Evolutionary conservation across 2,797 vertebrate species (phyloP).

Genomic region (Meda fulgida): DNA sequence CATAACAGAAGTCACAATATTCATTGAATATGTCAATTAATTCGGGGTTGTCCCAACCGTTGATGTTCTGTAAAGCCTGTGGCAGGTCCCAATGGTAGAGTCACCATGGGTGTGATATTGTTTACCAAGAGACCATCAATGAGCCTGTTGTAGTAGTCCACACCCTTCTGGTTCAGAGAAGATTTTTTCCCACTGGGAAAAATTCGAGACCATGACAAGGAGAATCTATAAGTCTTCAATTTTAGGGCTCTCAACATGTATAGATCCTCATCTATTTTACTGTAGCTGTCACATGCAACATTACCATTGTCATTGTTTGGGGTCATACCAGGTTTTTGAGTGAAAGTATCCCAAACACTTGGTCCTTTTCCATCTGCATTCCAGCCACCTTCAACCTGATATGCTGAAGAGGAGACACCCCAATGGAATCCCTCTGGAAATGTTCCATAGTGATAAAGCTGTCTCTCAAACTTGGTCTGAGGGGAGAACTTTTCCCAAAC

Average conservation of each 20-base stretch:
- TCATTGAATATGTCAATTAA: slow-evolving; percentile 85
- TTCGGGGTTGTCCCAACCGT: slow-evolving; percentile 83
- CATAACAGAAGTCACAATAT: slow-evolving; percentile 91
- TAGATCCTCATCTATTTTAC: slow-evolving; percentile 86
- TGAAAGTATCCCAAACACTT: slow-evolving; percentile 92
- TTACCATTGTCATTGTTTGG: slow-evolving; percentile 78
- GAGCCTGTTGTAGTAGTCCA: slow-evolving; percentile 88
- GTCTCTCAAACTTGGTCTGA: slow-evolving; percentile 80
- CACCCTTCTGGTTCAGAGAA: slow-evolving; percentile 83
- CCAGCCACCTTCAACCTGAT: slow-evolving; percentile 69
- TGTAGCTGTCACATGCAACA: slow-evolving; percentile 90
- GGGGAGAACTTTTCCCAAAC: slow-evolving; percentile 90
- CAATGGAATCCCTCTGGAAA: too few species aligned
- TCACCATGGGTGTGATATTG: slow-evolving; percentile 88
- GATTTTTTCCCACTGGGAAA: slow-evolving; percentile 83
- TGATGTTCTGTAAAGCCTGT: slow-evolving; percentile 85
- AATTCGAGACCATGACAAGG: slow-evolving; percentile 94
- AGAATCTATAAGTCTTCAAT: slow-evolving; percentile 88
- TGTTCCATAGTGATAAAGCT: too few species aligned
- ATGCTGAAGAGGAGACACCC: too few species aligned
- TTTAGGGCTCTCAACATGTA: slow-evolving; percentile 85
- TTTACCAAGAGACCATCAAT: slow-evolving; percentile 81
- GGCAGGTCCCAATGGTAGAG: slow-evolving; percentile 95
- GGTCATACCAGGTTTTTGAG: slow-evolving; percentile 78
- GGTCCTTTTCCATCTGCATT: slow-evolving; percentile 88